These are phyloP conservation scores for Masnerella sp. DNA, from an alignment of 2,888 invertebrate species.

Conservation along the genomic window DNA sequence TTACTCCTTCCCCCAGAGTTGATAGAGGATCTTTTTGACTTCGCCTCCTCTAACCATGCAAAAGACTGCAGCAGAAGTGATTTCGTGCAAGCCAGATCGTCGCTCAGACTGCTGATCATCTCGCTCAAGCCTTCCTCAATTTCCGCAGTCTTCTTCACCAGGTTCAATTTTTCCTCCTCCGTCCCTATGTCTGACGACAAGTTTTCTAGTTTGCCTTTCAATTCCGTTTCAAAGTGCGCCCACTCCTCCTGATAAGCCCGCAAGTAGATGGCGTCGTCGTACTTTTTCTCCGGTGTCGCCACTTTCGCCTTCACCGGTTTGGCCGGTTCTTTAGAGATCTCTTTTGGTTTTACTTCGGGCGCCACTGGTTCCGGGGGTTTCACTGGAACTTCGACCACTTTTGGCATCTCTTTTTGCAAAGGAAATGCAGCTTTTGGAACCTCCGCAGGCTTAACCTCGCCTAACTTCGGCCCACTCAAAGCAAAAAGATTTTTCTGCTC, in stretches of 20 bases:
- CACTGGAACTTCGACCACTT: conserved; percentile 20
- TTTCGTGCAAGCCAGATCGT: conserved; percentile 81
- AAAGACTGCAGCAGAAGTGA: conserved; percentile 80
- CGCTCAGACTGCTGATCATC: conserved; percentile 80
- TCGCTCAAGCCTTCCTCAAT: conserved; percentile 82
- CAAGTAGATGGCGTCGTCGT: conserved; percentile 69
- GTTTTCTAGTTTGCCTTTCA: conserved; percentile 67
- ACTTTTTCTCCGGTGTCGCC: conserved; percentile 61
- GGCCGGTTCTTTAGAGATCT: conserved; percentile 48
- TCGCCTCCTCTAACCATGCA: conserved; percentile 81
- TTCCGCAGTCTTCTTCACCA: conserved; percentile 79
- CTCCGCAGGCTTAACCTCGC: conserved; percentile 6
- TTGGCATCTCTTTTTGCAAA: conserved; percentile 27
- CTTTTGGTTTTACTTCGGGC: not conserved
- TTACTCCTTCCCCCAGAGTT: conserved; percentile 80
- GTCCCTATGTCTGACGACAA: conserved; percentile 79
- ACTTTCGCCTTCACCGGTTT: conserved; percentile 50
- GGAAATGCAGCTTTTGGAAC: conserved; percentile 19
- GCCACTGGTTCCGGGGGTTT: conserved; percentile 24
- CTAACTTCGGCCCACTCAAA: not conserved
- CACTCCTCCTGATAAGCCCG: conserved; percentile 71
- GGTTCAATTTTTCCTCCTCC: conserved; percentile 80
- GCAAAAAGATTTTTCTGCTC: conserved; percentile 8
- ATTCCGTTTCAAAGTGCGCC: conserved; percentile 72
- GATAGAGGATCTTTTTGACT: conserved; percentile 77